A percentile compares a stretch with the other conserved stretches of the same genome.
phyloP scores from a whole-genome alignment of 1,140 invertebrate genomes.

The Camponotus pennsylvanicus region DNA sequence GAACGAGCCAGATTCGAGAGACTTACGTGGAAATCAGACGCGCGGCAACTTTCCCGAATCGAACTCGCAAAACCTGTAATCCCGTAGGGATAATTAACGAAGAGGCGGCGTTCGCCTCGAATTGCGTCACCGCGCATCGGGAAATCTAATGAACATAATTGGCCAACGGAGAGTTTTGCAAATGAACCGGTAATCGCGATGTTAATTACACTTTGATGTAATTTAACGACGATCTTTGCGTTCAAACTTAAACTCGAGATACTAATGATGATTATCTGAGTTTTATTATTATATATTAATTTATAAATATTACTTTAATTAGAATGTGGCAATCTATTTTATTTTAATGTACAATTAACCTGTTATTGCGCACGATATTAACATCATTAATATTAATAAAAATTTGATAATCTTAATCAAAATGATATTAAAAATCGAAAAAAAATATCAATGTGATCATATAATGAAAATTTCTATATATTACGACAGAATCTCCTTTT shows the following conservation, averaged over 20 bases:
- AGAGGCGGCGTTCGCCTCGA: slow-evolving; percentile 13
- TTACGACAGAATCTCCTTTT: background rate
- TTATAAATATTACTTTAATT: slow-evolving; percentile 4
- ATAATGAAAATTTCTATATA: background rate
- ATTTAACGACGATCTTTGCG: slow-evolving; percentile 18
- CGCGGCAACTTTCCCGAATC: slow-evolving; percentile 64
- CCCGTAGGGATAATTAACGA: slow-evolving; percentile 43
- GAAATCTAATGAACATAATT: slow-evolving; percentile 47
- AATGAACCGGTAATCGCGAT: slow-evolving; percentile 7
- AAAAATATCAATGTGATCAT: background rate
- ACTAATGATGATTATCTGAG: background rate
- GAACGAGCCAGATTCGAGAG: slow-evolving; percentile 46
- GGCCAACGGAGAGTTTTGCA: slow-evolving; percentile 21
- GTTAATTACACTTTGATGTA: slow-evolving; percentile 18
- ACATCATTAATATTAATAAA: background rate
- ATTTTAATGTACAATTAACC: background rate
- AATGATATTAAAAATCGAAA: background rate
- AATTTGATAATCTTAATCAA: background rate
- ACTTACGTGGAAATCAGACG: slow-evolving; percentile 39
- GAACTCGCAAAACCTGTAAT: slow-evolving; percentile 48
- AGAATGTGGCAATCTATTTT: background rate
- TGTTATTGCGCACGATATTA: background rate
- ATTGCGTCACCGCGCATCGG: slow-evolving; percentile 29
- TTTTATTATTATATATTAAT: slow-evolving; percentile 24
- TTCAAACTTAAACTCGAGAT: background rate